Conservation (phyloP, 2,797 vertebrate species). For the Nyctalus aviator region DNA sequence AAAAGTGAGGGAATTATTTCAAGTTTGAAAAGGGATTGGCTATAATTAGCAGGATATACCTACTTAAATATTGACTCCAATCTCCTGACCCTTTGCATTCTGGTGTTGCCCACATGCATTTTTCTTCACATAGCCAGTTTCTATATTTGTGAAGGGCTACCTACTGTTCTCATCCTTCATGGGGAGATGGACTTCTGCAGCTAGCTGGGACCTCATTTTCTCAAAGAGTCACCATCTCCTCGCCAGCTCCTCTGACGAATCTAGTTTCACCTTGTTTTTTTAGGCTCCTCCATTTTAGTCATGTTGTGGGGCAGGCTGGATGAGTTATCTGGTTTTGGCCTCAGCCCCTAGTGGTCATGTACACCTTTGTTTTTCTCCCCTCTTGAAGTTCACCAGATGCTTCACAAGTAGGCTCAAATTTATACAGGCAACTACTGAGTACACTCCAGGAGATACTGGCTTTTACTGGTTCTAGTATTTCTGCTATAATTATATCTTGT, state of each 20-base stretch:
- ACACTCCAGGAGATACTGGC: background rate
- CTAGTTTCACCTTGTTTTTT: background rate
- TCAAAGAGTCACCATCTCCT: background rate
- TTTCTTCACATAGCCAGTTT: too few relatives aligned
- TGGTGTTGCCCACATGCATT: background rate
- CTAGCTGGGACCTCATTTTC: background rate
- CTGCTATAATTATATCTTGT: background rate
- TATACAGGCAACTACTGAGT: background rate
- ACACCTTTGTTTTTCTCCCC: background rate
- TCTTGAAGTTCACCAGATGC: background rate
- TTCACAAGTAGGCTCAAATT: background rate
- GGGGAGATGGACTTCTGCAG: background rate
- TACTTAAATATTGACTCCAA: background rate
- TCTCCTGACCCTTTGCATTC: background rate
- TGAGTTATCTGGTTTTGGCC: background rate
- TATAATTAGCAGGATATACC: background rate
- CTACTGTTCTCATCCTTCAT: accelerated
- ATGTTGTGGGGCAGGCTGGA: background rate
- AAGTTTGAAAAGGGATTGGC: background rate
- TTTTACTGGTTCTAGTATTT: background rate
- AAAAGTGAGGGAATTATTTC: background rate
- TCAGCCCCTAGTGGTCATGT: background rate
- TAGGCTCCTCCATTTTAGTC: background rate
- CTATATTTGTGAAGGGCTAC: background rate
- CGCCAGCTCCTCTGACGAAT: background rate